Percentiles rank a stretch among this genome's conserved stretches.
Conservation (phyloP, 2,113 vertebrate species). For the Heterocephalus glaber region DNA sequence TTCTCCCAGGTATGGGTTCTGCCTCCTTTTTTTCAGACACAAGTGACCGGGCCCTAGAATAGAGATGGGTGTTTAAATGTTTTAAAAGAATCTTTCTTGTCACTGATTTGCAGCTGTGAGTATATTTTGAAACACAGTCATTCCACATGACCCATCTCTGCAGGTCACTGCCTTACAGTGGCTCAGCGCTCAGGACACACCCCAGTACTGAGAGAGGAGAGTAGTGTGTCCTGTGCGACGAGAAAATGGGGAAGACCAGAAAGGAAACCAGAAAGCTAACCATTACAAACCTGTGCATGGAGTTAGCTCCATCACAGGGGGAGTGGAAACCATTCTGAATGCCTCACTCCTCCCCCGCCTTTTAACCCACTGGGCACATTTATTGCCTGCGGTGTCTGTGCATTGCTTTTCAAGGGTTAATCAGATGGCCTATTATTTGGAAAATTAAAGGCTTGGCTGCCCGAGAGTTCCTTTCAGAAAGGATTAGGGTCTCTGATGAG, state of each 20-base stretch:
- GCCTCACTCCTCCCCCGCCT: not conserved
- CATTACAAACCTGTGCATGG: not conserved
- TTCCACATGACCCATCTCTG: not conserved
- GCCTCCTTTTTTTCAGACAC: not conserved
- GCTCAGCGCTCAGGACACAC: not conserved
- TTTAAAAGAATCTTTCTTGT: not conserved
- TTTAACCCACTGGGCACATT: constrained; percentile 7
- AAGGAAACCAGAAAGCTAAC: constrained; percentile 44
- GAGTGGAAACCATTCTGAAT: not conserved
- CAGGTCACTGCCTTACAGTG: not conserved
- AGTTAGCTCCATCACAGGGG: not conserved
- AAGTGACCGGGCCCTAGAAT: not conserved
- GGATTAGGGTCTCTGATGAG: constrained; percentile 78
- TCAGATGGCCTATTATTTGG: constrained; percentile 74
- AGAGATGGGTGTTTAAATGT: not conserved
- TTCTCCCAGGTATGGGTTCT: not conserved
- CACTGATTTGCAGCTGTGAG: not conserved
- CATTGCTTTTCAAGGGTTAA: constrained; percentile 75
- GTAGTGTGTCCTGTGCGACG: not conserved
- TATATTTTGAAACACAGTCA: not conserved
- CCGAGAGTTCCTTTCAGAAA: constrained; percentile 73
- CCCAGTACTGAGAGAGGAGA: not conserved
- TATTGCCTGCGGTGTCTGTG: constrained; percentile 25
- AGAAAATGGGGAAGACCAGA: not conserved
- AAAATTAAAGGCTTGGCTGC: constrained; percentile 77